Evolutionary conservation across 2,113 vertebrate species (phyloP), one percentile per base, ranked within the genome.

Genomic region (Dicrurus megarhynchus): DNA sequence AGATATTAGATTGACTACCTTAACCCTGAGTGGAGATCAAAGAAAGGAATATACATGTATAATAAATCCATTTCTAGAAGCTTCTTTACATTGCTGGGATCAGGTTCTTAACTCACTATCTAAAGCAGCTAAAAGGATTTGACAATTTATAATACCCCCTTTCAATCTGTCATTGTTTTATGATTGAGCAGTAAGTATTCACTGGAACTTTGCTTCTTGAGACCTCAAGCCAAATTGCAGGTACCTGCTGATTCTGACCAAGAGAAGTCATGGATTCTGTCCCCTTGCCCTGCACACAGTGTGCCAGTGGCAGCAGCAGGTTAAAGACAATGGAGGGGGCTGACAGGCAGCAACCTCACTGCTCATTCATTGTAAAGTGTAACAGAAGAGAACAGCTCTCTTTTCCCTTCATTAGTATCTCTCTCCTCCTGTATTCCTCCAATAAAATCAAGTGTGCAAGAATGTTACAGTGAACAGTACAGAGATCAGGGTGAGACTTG

Each of bases 401-500:
- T 67, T 28, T n/a, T 24, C 32, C 50, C 37, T 73, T 33, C 3
- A 0, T 59, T 28, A 61, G 68, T n/a, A 67, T 55, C 35, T 30
- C 50, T 55, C n/a, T 81, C 27, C 65, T 84, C 49, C 55, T 56
- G 14, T 30, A 14, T 63, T 64, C 49, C 53, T 83, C 71, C 4
- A 19, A 76, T 44, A 59, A 68, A 69, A 20, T 97, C 94, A 97
- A 42, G 71, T 87, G 11, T 93, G 79, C 52, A 97, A 10, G n/a
- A 97, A 24, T 1, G 32, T 68, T 53, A 85, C 13, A 44, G 89
- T 53, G 87, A 96, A 9, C 63, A 96, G 16, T 13, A 91, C 27
- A 41, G 82, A 92, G 67, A 97, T 71, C 94, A 97, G 71, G 65
- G 80, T 65, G 41, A 97, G 77, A 41, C 89, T 97, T 90, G 89